Conservation (phyloP, 1,140 invertebrate genomes). For the Drosophila pseudoananassae region DNA sequence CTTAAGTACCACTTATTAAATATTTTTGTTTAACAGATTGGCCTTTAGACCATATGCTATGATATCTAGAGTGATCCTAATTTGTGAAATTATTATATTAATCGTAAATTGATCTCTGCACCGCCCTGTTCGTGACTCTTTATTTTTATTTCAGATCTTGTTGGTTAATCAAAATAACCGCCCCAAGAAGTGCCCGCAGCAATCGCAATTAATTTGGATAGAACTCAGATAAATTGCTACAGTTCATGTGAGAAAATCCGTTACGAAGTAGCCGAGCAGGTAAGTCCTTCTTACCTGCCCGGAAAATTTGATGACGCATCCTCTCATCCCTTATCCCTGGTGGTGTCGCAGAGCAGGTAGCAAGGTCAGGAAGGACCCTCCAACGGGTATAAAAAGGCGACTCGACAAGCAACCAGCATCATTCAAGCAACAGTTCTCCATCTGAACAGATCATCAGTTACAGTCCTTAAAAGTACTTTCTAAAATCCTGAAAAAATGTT, state of each 20-base stretch:
- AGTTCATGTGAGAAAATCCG: slow-evolving; percentile 17
- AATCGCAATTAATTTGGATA: slow-evolving; percentile 42
- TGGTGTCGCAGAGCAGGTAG: slow-evolving; percentile 3
- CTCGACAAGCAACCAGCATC: slow-evolving; percentile 25
- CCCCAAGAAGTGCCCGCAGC: slow-evolving; percentile 23
- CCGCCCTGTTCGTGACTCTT: slow-evolving; percentile 7
- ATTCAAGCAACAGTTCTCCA: slow-evolving; percentile 51
- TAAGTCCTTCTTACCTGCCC: slow-evolving; percentile 24
- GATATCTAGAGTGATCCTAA: background rate
- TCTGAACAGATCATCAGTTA: slow-evolving; percentile 27
- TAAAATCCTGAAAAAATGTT: slow-evolving; percentile 43
- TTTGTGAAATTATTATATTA: slow-evolving; percentile 15
- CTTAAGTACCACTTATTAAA: background rate
- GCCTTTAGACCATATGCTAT: background rate
- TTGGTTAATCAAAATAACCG: slow-evolving; percentile 32
- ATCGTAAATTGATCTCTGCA: slow-evolving; percentile 13
- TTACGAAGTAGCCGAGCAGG: slow-evolving; percentile 15
- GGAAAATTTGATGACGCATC: slow-evolving; percentile 17
- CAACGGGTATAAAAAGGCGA: slow-evolving; percentile 52
- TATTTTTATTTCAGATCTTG: slow-evolving; percentile 23
- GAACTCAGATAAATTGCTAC: slow-evolving; percentile 20
- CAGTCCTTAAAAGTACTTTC: background rate
- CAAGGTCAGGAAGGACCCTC: slow-evolving; percentile 13
- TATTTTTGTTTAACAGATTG: background rate
- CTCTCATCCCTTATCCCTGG: slow-evolving; percentile 14